Percentiles rank a stretch among this genome's conserved stretches.
phyloP scores from a whole-genome alignment of 2,888 invertebrate genomes.

The Morpho achilles region DNA sequence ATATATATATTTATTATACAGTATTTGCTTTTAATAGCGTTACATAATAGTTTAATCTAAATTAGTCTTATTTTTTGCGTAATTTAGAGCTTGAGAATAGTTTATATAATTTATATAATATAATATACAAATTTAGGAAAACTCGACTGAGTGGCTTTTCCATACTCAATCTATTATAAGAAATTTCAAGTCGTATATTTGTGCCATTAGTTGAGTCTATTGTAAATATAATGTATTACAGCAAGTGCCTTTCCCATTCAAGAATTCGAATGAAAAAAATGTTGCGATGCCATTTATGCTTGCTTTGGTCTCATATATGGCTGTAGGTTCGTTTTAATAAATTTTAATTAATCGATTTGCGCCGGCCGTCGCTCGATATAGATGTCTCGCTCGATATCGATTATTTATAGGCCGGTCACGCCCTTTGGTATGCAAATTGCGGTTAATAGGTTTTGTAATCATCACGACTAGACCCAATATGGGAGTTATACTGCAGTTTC shows the following conservation, averaged over 20 bases:
- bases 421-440: constrained; percentile 44
- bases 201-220: too few species aligned
- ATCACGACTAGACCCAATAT: constrained; percentile 24
- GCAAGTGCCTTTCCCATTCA: constrained; percentile 2
- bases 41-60: too few species aligned
- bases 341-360: constrained; percentile 24
- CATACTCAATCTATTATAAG: too few species aligned
- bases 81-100: too few species aligned
- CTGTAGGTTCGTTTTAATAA: constrained; percentile 17
- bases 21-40: too few species aligned
- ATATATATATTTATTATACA: too few species aligned
- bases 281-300: constrained; percentile 8
- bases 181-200: too few species aligned
- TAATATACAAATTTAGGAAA: too few species aligned
- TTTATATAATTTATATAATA: too few species aligned
- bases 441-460: constrained; percentile 22
- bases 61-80: too few species aligned
- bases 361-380: constrained; percentile 21
- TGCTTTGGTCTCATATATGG: constrained; percentile 10
- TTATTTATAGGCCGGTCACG: constrained; percentile 42
- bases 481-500: constrained; percentile 24
- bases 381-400: constrained; percentile 25
- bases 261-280: constrained; percentile 3
- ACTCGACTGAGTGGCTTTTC: too few species aligned
- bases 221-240: not conserved